Evolutionary conservation across 2,113 vertebrate species (phyloP).

Genomic region (Corythaixoides concolor): DNA sequence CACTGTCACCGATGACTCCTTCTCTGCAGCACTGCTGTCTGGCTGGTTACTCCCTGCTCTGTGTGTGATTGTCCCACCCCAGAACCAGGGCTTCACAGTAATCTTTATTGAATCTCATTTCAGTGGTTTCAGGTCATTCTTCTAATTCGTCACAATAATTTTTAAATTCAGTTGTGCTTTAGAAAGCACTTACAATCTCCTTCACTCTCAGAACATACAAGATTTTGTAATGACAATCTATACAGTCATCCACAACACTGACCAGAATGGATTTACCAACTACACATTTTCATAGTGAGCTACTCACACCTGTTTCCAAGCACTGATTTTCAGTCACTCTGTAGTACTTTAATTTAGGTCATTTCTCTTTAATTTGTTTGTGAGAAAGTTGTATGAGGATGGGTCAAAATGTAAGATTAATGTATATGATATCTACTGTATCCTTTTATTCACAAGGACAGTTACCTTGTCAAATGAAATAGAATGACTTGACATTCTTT

Average conservation of each 20-base stretch:
- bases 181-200: not conserved
- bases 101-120: not conserved
- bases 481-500: not conserved
- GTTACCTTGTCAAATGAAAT: conserved; percentile 32
- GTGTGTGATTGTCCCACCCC: not conserved
- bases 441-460: not conserved
- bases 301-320: not conserved
- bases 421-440: not conserved
- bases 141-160: not conserved
- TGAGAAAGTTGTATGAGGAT: not conserved
- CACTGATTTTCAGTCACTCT: not conserved
- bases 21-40: not conserved
- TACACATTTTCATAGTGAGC: not conserved
- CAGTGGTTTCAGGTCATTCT: not conserved
- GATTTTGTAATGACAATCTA: not conserved
- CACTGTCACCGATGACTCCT: not conserved
- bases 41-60: not conserved
- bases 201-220: not conserved
- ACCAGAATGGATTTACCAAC: not conserved
- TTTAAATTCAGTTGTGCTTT: not conserved
- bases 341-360: not conserved
- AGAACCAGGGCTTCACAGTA: not conserved
- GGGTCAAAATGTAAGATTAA: not conserved
- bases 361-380: not conserved
- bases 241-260: not conserved